phyloP scores from a whole-genome alignment of 53 echinoderm and acorn worm species.

The Patiria pectinifera region DNA sequence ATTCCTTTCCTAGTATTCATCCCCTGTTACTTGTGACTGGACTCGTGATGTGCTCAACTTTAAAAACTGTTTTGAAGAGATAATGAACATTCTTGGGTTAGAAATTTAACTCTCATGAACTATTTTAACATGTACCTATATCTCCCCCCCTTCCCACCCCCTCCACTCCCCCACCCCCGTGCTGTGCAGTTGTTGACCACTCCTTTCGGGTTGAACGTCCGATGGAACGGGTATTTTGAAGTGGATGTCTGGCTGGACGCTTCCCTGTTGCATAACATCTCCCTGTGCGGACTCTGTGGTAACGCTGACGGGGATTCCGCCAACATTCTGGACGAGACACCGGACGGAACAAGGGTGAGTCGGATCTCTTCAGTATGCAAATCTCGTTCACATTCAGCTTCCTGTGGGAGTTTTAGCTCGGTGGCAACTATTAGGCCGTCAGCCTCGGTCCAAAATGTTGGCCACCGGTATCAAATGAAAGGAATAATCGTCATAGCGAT shows the following conservation, averaged over 20 bases:
- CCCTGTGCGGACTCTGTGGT: slow-evolving; percentile 86
- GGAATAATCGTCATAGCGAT: too few relatives aligned
- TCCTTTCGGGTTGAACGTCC: not conserved
- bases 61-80: too few relatives aligned
- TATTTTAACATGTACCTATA: not conserved
- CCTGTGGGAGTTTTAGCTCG: too few relatives aligned
- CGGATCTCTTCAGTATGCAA: not conserved
- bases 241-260: slow-evolving; percentile 60
- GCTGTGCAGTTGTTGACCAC: slow-evolving; percentile 9
- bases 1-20: too few relatives aligned
- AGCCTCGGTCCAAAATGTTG: too few relatives aligned
- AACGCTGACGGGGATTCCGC: slow-evolving; percentile 70
- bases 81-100: too few relatives aligned
- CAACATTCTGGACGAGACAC: slow-evolving; percentile 68
- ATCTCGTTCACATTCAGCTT: too few relatives aligned
- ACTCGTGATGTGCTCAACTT: too few relatives aligned
- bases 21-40: too few relatives aligned
- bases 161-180: not conserved
- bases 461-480: too few relatives aligned
- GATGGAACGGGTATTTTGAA: slow-evolving; percentile 47
- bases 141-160: not conserved
- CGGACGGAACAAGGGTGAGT: slow-evolving; percentile 68
- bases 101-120: too few relatives aligned
- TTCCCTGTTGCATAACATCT: slow-evolving; percentile 29
- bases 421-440: too few relatives aligned